Percentiles rank a stretch among this genome's conserved stretches.
Evolutionary conservation across 2,113 vertebrate species (phyloP).

Genomic region (Microcebus lehilahytsara): DNA sequence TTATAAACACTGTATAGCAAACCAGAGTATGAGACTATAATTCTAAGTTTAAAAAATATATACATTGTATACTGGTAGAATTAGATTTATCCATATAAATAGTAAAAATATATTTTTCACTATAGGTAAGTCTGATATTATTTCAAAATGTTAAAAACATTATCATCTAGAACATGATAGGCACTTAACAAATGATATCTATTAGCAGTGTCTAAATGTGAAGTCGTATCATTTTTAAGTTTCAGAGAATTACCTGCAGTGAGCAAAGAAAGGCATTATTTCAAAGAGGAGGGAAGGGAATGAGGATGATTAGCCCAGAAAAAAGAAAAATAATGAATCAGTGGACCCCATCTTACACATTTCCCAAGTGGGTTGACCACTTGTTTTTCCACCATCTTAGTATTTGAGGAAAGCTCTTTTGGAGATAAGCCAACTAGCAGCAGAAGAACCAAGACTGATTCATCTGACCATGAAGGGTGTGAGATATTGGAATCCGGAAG

Average conservation of each 20-base stretch:
- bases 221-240: not conserved
- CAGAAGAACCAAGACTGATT: slow-evolving; percentile 33
- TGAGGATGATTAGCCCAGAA: not conserved
- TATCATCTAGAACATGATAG: not conserved
- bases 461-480: slow-evolving; percentile 19
- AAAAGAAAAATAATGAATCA: not conserved
- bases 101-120: not conserved
- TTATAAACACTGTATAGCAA: slow-evolving; percentile 15
- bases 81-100: slow-evolving; percentile 9
- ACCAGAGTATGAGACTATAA: slow-evolving; percentile 12
- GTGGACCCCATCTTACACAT: not conserved
- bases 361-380: not conserved
- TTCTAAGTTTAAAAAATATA: slow-evolving; percentile 21
- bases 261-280: slow-evolving; percentile 24
- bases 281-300: not conserved
- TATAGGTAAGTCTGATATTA: not conserved
- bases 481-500: slow-evolving; percentile 33
- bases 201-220: not conserved
- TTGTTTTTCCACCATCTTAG: not conserved
- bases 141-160: not conserved
- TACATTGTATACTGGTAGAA: not conserved
- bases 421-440: not conserved
- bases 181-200: not conserved
- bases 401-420: not conserved
- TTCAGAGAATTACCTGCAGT: not conserved